These are phyloP conservation scores for Cheilosia soror DNA, from an alignment of 2,888 invertebrate species.

Conservation along the genomic window DNA sequence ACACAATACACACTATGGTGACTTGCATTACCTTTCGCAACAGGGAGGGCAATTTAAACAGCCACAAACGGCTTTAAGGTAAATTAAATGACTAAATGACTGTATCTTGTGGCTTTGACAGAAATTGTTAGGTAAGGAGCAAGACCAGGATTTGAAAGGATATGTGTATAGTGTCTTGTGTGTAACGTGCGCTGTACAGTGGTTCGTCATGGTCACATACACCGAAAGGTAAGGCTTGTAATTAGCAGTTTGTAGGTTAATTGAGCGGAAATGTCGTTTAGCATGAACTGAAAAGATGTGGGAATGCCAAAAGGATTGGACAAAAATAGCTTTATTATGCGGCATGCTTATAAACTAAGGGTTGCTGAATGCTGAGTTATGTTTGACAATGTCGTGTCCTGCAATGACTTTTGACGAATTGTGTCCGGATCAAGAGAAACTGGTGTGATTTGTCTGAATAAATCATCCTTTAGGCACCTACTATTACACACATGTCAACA, in stretches of 20 bases:
- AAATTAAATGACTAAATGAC: constrained; percentile 61
- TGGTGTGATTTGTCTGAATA: no score
- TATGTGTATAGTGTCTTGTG: neutral
- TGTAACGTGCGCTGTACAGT: constrained; percentile 30
- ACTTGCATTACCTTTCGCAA: constrained; percentile 26
- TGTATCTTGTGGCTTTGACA: constrained; percentile 37
- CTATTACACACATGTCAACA: no score
- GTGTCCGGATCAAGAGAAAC: no score
- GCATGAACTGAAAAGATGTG: constrained; percentile 19
- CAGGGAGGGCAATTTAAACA: constrained; percentile 27
- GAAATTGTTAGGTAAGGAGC: neutral
- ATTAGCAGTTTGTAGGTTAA: constrained; percentile 53
- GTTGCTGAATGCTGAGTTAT: no score
- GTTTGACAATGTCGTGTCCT: no score
- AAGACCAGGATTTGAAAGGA: neutral
- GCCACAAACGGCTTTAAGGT: constrained; percentile 47
- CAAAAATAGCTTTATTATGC: neutral
- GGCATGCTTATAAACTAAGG: neutral
- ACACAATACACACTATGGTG: constrained; percentile 10
- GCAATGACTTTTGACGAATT: no score
- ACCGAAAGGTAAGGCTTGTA: constrained; percentile 25
- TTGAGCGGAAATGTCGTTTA: constrained; percentile 47
- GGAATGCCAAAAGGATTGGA: neutral
- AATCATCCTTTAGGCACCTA: no score
- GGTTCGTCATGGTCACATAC: constrained; percentile 60